A percentile compares a stretch with the other conserved stretches of the same genome.
phyloP scores from a whole-genome alignment of 2,888 invertebrate species.

The Glaucopsyche alexis region DNA sequence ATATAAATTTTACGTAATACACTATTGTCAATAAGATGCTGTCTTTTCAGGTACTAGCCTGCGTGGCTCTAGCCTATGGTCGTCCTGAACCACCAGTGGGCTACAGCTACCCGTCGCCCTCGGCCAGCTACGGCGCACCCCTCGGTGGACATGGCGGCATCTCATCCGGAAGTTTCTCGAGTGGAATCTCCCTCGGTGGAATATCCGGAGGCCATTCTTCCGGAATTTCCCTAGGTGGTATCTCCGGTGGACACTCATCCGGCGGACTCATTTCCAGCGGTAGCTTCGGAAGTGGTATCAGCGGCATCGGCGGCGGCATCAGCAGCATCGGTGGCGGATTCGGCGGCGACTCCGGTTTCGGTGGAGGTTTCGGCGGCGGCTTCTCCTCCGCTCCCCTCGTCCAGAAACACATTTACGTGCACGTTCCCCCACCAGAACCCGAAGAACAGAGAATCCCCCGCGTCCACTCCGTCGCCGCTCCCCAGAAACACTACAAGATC shows the following conservation, averaged over 20 bases:
- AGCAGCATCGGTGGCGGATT: constrained; percentile 47
- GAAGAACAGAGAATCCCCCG: constrained; percentile 84
- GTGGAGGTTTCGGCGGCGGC: constrained; percentile 68
- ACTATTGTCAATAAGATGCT: background rate
- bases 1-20: constrained; percentile 12
- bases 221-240: constrained; percentile 40
- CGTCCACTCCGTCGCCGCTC: constrained; percentile 83
- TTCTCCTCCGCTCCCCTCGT: constrained; percentile 82
- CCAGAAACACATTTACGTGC: constrained; percentile 93
- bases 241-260: constrained; percentile 37
- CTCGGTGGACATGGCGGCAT: constrained; percentile 45
- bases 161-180: constrained; percentile 49
- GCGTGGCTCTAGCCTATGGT: constrained; percentile 70
- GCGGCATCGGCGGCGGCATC: constrained; percentile 42
- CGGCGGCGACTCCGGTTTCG: constrained; percentile 62
- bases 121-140: constrained; percentile 55
- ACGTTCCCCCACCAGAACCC: constrained; percentile 94
- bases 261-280: constrained; percentile 39
- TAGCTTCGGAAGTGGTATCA: constrained; percentile 36
- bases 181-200: constrained; percentile 52
- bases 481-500: constrained; percentile 94
- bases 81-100: constrained; percentile 76
- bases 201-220: constrained; percentile 54
- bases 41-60: constrained; percentile 70
- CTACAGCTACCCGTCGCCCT: constrained; percentile 72